phyloP scores from a whole-genome alignment of 92 coral and sea anemone genomes.

The Phenganax marumi region DNA sequence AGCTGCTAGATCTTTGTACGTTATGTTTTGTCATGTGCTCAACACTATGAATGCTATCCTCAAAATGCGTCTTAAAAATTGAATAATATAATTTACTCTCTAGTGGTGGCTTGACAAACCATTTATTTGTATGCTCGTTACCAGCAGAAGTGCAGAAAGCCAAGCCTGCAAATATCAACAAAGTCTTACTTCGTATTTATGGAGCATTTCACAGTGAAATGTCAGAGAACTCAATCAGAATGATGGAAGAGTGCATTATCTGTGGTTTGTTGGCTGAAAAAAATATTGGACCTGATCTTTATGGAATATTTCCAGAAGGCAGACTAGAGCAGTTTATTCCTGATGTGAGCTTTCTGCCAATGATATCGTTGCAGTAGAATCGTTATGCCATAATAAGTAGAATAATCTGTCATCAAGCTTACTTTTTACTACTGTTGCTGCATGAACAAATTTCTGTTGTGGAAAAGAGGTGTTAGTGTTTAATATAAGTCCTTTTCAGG shows the following conservation, averaged over 20 bases:
- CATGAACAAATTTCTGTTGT: no score
- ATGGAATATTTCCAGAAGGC: conserved; percentile 90
- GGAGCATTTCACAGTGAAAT: conserved; percentile 67
- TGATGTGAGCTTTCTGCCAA: conserved; percentile 49
- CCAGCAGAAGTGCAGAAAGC: conserved; percentile 54
- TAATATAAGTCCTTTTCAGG: no score
- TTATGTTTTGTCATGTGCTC: no score
- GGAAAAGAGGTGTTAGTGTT: no score
- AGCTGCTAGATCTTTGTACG: no score
- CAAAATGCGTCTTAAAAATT: no score
- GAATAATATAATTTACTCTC: neutral
- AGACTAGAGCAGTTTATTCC: conserved; percentile 76
- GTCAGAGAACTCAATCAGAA: conserved; percentile 54
- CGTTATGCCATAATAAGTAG: neutral
- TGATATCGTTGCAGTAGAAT: neutral
- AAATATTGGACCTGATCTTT: conserved; percentile 74
- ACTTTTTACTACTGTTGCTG: no score
- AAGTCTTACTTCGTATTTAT: conserved; percentile 75
- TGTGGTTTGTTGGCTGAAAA: conserved; percentile 83
- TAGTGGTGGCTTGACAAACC: conserved; percentile 88
- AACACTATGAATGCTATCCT: no score
- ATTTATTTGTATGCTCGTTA: conserved; percentile 74
- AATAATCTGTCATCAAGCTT: no score
- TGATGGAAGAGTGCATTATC: conserved; percentile 70
- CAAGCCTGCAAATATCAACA: conserved; percentile 41